phyloP scores from a whole-genome alignment of 2,888 invertebrate genomes.

The Leptothorax acervorum region DNA sequence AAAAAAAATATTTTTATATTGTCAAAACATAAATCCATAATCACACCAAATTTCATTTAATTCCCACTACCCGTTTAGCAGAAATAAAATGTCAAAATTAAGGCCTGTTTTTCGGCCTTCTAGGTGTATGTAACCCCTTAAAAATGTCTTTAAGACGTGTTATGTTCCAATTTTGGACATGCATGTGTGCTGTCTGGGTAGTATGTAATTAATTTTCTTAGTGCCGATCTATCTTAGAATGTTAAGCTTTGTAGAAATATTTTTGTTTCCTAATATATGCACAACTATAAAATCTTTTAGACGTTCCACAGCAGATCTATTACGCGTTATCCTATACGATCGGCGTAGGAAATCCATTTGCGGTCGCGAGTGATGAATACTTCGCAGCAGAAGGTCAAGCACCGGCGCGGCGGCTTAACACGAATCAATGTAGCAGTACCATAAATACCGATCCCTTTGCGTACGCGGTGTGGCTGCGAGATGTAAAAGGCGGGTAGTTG shows the following conservation, averaged over 20 bases:
- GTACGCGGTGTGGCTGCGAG: constrained; percentile 61
- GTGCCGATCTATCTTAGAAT: not conserved
- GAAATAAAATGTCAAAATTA: no score
- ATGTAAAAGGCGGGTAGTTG: constrained; percentile 61
- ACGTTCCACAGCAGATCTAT: not conserved
- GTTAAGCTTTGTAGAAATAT: not conserved
- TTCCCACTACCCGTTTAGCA: no score
- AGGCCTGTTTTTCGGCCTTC: no score
- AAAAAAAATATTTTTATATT: no score
- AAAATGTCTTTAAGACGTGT: no score
- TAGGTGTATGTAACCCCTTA: no score
- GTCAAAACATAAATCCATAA: no score
- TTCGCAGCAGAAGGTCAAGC: constrained; percentile 68
- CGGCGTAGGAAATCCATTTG: constrained; percentile 61
- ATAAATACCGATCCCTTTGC: constrained; percentile 75
- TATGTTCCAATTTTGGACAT: no score
- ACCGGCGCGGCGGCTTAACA: constrained; percentile 73
- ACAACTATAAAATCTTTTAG: not conserved
- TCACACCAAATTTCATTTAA: no score
- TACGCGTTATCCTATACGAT: not conserved
- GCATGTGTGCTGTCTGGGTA: no score
- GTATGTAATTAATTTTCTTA: not conserved
- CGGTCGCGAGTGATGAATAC: constrained; percentile 65
- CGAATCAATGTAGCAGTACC: constrained; percentile 76
- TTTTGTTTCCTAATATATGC: not conserved